Evolutionary conservation across 2,113 vertebrate species (phyloP).

Genomic region (cattle (Bos taurus)): DNA sequence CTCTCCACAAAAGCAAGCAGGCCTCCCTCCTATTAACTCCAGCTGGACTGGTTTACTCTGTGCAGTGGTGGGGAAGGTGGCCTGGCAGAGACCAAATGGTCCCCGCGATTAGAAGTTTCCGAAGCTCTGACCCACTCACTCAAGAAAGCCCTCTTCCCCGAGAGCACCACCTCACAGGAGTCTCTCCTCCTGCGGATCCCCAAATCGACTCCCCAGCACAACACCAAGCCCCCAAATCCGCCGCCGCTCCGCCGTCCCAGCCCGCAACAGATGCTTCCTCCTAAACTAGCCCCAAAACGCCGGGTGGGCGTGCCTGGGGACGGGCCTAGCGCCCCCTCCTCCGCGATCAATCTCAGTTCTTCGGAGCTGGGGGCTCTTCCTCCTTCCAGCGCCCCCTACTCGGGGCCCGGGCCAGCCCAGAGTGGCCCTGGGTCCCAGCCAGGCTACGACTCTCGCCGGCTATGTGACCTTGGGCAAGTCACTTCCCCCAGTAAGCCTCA

Average conservation of each 20-base stretch:
- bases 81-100: neutral
- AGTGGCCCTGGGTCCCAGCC: constrained; percentile 41
- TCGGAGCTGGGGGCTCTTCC: neutral
- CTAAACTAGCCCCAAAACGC: neutral
- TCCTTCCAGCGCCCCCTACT: neutral
- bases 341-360: neutral
- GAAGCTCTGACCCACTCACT: constrained; percentile 32
- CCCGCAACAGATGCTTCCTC: neutral
- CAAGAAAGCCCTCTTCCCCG: neutral
- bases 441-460: neutral
- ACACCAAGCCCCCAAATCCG: neutral
- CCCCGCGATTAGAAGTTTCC: constrained; percentile 42
- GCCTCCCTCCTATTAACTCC: constrained; percentile 18
- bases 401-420: neutral
- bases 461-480: constrained; percentile 74
- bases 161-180: neutral
- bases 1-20: constrained; percentile 23
- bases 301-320: constrained; percentile 37
- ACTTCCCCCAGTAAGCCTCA: constrained; percentile 58
- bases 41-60: neutral
- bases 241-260: neutral
- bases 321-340: neutral
- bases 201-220: neutral
- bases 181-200: neutral
- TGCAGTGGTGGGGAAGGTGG: neutral